Base-by-base conservation (phyloP, 2,113 vertebrate genomes). In the Colistium nudipinnis region DNA sequence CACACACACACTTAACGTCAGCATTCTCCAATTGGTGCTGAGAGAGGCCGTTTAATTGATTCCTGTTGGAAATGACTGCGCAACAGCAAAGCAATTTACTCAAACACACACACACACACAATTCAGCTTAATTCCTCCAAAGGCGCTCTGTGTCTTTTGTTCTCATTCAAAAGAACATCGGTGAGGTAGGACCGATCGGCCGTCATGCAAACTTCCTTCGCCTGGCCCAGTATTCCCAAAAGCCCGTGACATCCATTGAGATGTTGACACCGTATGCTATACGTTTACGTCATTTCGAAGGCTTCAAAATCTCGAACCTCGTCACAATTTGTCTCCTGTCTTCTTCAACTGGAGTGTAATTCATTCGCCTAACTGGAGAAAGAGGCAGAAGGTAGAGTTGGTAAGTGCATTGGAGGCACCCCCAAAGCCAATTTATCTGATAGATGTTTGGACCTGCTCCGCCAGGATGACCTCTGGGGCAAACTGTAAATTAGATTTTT, bases 401-500 rank as follows among this genome's bases (percentile, higher is more conserved):
- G 75, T 81, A 82, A 83, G 86, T 81, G 78, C 79, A 85, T 83
- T 87, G 76, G 77, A 8, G 28, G 67, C 25, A 22, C 76, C 81
- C n/a, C 80, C 75, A 69, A 86, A 86, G 86, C 81, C 69, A 76
- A 82, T 89, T 88, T 82, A 74, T 82, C 84, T 90, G 84, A 89
- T 86, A 81, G 75, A 89, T 90, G 86, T 78, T 78, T 68, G 55
- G 73, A 78, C 77, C 75, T 39, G 49, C 73, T 48, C 82, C 31
- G 54, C 25, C 14, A 45, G 69, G 45, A 27, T 86, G 84, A 90
- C 87, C 87, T 86, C 75, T 57, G 70, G 81, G 79, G 62, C 71
- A 86, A 77, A 87, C 83, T 72, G 78, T 85, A 88, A 87, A 87
- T 89, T 80, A 82, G 78, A 81, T 88, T 86, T 87, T 74, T 79